Conservation (phyloP, 2,113 vertebrate species). For the Lophius piscatorius region DNA sequence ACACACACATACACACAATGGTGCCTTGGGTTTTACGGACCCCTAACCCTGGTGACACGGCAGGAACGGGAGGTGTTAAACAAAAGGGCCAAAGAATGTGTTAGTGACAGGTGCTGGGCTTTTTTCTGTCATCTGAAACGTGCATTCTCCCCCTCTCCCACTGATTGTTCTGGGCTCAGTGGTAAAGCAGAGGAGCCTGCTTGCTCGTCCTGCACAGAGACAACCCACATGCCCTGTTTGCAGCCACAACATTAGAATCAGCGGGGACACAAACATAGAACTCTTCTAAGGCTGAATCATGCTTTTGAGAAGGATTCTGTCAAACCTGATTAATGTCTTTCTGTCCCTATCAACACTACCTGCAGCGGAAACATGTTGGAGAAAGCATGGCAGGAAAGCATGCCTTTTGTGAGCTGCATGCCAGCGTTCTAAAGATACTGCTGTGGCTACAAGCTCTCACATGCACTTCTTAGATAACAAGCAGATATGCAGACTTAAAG, state of each 20-base stretch:
- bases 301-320: neutral
- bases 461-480: too few species aligned
- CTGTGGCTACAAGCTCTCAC: too few species aligned
- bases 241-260: slow-evolving; percentile 8
- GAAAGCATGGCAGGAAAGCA: neutral
- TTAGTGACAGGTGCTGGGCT: slow-evolving; percentile 69
- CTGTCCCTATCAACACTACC: neutral
- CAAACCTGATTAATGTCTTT: neutral
- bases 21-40: slow-evolving; percentile 27
- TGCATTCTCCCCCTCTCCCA: slow-evolving; percentile 30
- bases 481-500: too few species aligned
- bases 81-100: slow-evolving; percentile 69
- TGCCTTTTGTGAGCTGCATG: neutral
- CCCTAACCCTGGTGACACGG: slow-evolving; percentile 42
- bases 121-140: slow-evolving; percentile 61
- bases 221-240: slow-evolving; percentile 17
- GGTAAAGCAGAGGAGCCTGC: slow-evolving; percentile 8
- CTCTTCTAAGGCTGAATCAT: neutral
- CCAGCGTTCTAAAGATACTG: too few species aligned
- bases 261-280: neutral
- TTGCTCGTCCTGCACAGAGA: slow-evolving; percentile 15
- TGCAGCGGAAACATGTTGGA: slow-evolving; percentile 4
- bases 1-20: neutral
- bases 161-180: slow-evolving; percentile 47
- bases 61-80: slow-evolving; percentile 63